Base-by-base conservation (phyloP, 2,888 invertebrate genomes). In the Dynastes tityus region DNA sequence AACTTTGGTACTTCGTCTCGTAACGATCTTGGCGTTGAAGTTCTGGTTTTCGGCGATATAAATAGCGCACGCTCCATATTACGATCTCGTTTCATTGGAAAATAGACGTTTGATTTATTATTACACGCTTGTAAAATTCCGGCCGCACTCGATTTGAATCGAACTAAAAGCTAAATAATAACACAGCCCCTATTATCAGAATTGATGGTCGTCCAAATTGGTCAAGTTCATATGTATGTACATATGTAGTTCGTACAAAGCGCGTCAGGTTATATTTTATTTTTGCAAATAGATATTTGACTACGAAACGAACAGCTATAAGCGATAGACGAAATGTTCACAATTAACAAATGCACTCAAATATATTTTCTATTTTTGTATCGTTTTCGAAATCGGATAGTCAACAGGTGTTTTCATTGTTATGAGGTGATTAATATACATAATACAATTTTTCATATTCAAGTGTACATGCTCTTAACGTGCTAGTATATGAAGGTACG, bases 131-230 rank as follows among this genome's bases (percentile, higher is more conserved):
- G 67, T 68, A 68, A 68, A 68, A 68, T 68, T 68, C 67, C 49
- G 22, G 53, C 49, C 45, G 49, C 67, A 68, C 67, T 68, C 67
- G 67, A 68, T 49, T 68, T 49, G 49, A 49, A 49, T 68, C 22
- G 49, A 45, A 68, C 67, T 68, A 49, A 53, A 49, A 29, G 67
- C 65, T 45, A 49, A 68, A 49, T 49, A 22, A 37, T 49, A 68
- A 68, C 65, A 65, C 65, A 37, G 67, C n/a, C 53, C 32, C n/a
- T 49, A 45, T 49, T 68, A 68, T 68, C 67, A 49, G 67, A 68
- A 68, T 68, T 68, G 67, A 68, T 68, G 67, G 9, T 49, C 32
- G 67, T 68, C 67, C 67, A 68, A 68, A 68, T 68, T 68, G 67
- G 67, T 68, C 67, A 68, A 68, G 67, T 68, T 68, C 67, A 29